Conservation (phyloP, 2,113 vertebrate genomes). For the Serilophus lunatus region DNA sequence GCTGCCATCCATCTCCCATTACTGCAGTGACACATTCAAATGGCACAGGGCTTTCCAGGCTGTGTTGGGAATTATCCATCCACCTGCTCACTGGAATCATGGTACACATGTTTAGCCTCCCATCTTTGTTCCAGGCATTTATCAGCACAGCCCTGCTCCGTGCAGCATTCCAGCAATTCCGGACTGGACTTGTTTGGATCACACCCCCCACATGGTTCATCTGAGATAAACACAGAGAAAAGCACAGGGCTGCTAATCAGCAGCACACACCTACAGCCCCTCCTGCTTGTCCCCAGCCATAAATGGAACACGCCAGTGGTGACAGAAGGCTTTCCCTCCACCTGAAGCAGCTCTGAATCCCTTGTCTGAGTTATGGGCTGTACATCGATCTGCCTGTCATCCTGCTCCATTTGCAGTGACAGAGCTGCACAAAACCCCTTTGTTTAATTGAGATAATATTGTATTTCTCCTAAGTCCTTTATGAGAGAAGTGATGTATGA, state of each 20-base stretch:
- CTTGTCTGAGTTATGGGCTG: neutral
- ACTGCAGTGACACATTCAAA: neutral
- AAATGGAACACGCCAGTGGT: neutral
- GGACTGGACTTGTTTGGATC: neutral
- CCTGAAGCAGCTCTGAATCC: neutral
- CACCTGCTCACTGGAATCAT: neutral
- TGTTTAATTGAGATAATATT: slow-evolving; percentile 46
- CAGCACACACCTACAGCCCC: neutral
- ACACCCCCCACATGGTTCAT: neutral
- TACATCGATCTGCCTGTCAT: neutral
- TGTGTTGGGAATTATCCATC: neutral
- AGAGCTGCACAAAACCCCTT: neutral
- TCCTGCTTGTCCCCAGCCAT: neutral
- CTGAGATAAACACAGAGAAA: neutral
- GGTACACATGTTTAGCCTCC: neutral
- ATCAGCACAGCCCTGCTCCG: neutral
- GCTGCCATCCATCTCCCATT: slow-evolving; percentile 27
- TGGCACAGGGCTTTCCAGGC: neutral
- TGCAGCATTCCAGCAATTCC: neutral
- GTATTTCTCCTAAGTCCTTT: neutral
- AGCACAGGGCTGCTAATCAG: neutral
- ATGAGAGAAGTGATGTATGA: neutral
- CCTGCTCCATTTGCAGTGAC: neutral
- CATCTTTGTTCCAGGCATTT: neutral
- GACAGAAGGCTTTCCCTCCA: neutral